Evolutionary conservation across 2,797 vertebrate species (phyloP), one percentile per base, ranked within the genome.

Genomic region (Semaprochilodus insignis): DNA sequence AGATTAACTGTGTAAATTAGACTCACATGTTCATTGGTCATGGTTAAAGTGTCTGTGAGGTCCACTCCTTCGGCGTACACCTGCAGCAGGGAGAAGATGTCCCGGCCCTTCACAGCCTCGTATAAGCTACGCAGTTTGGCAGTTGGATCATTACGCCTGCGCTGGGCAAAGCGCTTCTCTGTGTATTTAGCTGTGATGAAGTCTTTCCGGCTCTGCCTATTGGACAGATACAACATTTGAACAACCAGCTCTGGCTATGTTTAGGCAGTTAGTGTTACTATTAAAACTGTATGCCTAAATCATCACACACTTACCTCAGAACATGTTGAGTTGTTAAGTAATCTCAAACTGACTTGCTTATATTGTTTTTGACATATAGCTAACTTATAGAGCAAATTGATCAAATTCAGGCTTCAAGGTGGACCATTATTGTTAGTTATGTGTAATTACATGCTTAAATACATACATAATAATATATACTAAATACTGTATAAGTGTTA

Each of bases 141-240:
- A 0, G 89, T 40, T 0, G 87, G 88, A 75, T 98, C 96, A 0
- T 69, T 10, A 0, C 94, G 95, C 25, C 91, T 94, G 36, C 90
- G 96, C 86, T 87, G 92, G 16, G 94, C 94, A 0, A 97, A 99
- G 14, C 93, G 95, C 87, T 94, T 97, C 90, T 99, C 98, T 0
- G 96, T 97, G 93, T 99, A 99, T 90, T 99, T 99, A 77, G 97
- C 96, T 1, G 94, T 97, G 89, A 99, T 99, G 92, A 96, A 99
- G 92, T 99, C 97, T 92, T 99, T 99, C 85, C 97, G 94, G 63
- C 90, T 95, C 84, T 96, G 97, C 98, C 98, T 99, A 92, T 74
- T 93, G 88, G 80, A 80, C 70, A 67, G 0, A 21, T 6, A 44
- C 14, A 77, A 36, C 6, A 36, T 72, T 51, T 8, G 14, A 65